phyloP scores from a whole-genome alignment of 30 jellyfish, hydroid and myxozoan species.

The Pseudorhiza aurosa region DNA sequence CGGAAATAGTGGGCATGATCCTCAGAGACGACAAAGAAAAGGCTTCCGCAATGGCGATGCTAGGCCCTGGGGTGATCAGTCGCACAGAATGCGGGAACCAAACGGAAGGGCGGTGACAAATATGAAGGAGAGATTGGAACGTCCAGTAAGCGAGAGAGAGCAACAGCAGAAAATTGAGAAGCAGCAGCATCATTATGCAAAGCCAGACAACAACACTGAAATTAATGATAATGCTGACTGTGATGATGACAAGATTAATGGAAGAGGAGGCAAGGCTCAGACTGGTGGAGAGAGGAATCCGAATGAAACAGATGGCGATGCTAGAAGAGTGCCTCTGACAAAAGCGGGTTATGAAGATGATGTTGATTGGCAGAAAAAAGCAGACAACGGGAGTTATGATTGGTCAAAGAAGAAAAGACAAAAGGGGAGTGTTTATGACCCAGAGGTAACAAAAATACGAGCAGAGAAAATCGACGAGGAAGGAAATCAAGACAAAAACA shows the following conservation, averaged over 20 bases:
- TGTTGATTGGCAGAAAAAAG: slow-evolving; percentile 6
- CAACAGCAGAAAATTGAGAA: slow-evolving; percentile 7
- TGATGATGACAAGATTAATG: neutral
- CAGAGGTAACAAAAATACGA: slow-evolving; percentile 1
- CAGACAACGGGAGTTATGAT: neutral
- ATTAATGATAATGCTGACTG: too few relatives aligned
- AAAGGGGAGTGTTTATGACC: slow-evolving; percentile 20
- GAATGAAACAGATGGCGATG: neutral
- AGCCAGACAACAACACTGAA: neutral
- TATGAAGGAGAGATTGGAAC: neutral
- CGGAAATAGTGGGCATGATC: neutral
- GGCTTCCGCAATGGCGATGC: neutral
- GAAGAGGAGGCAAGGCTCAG: neutral
- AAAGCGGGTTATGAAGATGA: neutral
- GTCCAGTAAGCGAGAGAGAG: neutral
- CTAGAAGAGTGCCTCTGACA: neutral
- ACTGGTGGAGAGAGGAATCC: neutral
- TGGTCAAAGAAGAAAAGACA: slow-evolving; percentile 8
- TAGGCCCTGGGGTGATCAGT: neutral
- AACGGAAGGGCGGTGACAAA: neutral
- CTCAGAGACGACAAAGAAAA: too few relatives aligned
- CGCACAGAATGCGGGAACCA: neutral
- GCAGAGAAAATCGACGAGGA: neutral
- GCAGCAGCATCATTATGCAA: slow-evolving; percentile 5
- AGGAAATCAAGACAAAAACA: neutral